Evolutionary conservation across 2,888 invertebrate species (phyloP).

Genomic region (Aplocera efformata): DNA sequence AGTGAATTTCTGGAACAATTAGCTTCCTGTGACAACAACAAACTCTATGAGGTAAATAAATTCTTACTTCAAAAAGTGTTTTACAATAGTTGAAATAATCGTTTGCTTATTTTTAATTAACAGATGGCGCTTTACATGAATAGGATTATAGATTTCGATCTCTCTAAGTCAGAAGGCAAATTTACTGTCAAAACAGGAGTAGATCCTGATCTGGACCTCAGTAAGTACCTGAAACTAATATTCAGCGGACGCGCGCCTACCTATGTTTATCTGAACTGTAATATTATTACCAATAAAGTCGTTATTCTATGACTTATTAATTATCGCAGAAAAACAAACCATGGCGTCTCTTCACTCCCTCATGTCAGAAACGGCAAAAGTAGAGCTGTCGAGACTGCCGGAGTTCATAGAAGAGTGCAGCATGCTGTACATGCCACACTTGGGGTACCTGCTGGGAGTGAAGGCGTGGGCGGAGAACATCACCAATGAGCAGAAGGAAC

Average conservation of each 20-base stretch:
- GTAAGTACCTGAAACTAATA: slow-evolving; percentile 72
- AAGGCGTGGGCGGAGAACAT: slow-evolving; percentile 82
- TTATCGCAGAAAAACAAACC: slow-evolving; percentile 68
- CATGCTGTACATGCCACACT: slow-evolving; percentile 86
- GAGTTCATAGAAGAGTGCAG: slow-evolving; percentile 83
- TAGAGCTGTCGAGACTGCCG: slow-evolving; percentile 85
- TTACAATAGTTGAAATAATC: too few relatives aligned
- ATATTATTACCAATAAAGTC: too few relatives aligned
- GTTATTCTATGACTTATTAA: not conserved
- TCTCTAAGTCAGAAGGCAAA: slow-evolving; percentile 80
- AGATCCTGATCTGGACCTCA: slow-evolving; percentile 87
- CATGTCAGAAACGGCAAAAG: slow-evolving; percentile 85
- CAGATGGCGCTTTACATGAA: slow-evolving; percentile 85
- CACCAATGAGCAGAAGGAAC: slow-evolving; percentile 75
- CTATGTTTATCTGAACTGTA: too few relatives aligned
- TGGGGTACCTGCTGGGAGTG: slow-evolving; percentile 90
- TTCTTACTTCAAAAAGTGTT: not conserved
- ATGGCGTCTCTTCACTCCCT: slow-evolving; percentile 86
- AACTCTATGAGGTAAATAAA: slow-evolving; percentile 67
- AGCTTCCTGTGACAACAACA: slow-evolving; percentile 69
- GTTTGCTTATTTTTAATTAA: not conserved
- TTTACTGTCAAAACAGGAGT: slow-evolving; percentile 88
- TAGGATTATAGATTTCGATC: slow-evolving; percentile 86
- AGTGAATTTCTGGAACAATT: slow-evolving; percentile 77
- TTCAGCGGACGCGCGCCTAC: too few relatives aligned